phyloP scores from a whole-genome alignment of 2,113 vertebrate genomes.

The Sceloporus undulatus region DNA sequence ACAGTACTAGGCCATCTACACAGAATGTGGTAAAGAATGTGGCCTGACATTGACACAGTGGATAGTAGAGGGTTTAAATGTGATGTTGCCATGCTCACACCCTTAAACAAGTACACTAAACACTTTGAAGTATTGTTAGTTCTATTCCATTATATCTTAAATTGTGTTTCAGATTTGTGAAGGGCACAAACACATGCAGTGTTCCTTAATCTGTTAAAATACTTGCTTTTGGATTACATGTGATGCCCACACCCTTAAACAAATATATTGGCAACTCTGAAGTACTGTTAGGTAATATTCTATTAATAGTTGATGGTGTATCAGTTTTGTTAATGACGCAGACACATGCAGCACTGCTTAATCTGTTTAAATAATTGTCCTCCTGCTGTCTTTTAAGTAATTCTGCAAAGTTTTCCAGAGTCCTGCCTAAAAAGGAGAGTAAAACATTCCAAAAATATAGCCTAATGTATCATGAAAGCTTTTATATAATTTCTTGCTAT shows the following conservation, averaged over 20 bases:
- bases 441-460: slow-evolving; percentile 1
- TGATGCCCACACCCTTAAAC: neutral
- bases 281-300: neutral
- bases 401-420: neutral
- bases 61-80: neutral
- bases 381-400: neutral
- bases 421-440: neutral
- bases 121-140: neutral
- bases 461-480: neutral
- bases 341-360: neutral
- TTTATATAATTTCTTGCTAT: neutral
- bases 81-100: neutral
- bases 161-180: neutral
- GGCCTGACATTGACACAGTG: neutral
- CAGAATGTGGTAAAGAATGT: neutral
- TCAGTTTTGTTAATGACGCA: neutral
- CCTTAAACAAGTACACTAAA: neutral
- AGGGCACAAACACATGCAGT: neutral
- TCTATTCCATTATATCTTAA: neutral
- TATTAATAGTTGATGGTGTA: neutral
- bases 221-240: neutral
- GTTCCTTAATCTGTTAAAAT: neutral
- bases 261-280: neutral
- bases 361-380: neutral
- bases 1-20: neutral